A percentile compares a stretch with the other conserved stretches of the same genome.
Evolutionary conservation across 2,888 invertebrate genomes (phyloP).

Genomic region (Heteropelma amictum): DNA sequence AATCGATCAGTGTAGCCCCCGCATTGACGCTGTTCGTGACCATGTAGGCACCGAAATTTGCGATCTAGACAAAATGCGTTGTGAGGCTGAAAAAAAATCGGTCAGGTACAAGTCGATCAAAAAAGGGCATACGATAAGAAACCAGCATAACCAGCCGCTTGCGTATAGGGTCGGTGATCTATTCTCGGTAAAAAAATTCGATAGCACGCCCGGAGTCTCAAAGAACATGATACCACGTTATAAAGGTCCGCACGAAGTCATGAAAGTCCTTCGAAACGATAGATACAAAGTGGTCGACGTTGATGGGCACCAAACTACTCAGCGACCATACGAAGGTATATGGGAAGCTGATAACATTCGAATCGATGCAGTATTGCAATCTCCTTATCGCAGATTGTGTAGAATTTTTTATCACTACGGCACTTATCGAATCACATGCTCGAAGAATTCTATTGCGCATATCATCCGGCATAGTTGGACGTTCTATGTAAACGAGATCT

Average conservation of each 20-base stretch:
- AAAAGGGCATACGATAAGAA: slow-evolving; percentile 52
- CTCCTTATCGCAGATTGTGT: too few species aligned
- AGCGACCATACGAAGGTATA: slow-evolving; percentile 19
- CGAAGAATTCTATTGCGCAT: too few species aligned
- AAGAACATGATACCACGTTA: slow-evolving; percentile 49
- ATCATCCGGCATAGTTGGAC: too few species aligned
- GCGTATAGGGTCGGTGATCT: slow-evolving; percentile 43
- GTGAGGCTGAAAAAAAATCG: slow-evolving; percentile 11
- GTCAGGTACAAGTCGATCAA: neutral
- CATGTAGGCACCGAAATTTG: neutral
- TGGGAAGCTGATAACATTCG: slow-evolving; percentile 41
- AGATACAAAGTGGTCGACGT: slow-evolving; percentile 43
- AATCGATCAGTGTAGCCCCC: slow-evolving; percentile 26
- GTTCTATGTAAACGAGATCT: too few species aligned
- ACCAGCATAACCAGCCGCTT: slow-evolving; percentile 52
- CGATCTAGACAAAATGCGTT: slow-evolving; percentile 13
- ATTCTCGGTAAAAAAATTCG: slow-evolving; percentile 38
- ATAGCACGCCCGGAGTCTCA: slow-evolving; percentile 39
- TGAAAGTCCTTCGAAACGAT: slow-evolving; percentile 35
- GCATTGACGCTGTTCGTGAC: slow-evolving; percentile 2
- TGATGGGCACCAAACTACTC: slow-evolving; percentile 31
- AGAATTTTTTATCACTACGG: too few species aligned
- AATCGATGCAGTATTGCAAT: too few species aligned
- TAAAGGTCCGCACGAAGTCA: slow-evolving; percentile 51
- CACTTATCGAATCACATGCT: too few species aligned